Percentiles rank a stretch among this genome's conserved stretches.
These are phyloP conservation scores for Scaptomyza graminum DNA, from an alignment of 1,140 invertebrate species.

Conservation along the genomic window DNA sequence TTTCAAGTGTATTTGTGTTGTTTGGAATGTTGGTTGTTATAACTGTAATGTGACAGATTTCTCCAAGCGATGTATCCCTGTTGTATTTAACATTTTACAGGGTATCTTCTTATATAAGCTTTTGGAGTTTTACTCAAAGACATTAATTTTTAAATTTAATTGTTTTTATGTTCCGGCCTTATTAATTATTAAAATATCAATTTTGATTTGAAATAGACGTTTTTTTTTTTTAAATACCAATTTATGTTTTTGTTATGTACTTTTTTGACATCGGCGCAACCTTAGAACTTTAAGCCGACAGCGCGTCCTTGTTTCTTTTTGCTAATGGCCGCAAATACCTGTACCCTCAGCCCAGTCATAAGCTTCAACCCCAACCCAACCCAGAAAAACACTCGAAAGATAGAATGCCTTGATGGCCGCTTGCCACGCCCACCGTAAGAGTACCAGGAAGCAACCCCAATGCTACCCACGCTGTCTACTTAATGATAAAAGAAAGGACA, in stretches of 20 bases:
- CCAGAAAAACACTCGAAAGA: neutral
- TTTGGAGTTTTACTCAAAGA: neutral
- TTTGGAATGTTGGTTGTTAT: too few relatives aligned
- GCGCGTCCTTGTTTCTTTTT: slow-evolving; percentile 37
- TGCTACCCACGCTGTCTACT: slow-evolving; percentile 69
- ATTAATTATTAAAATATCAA: slow-evolving; percentile 47
- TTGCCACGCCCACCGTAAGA: slow-evolving; percentile 25
- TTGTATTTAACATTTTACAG: neutral
- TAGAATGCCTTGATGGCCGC: slow-evolving; percentile 28
- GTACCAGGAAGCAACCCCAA: slow-evolving; percentile 33
- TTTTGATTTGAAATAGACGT: slow-evolving; percentile 10
- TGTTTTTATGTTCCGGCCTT: slow-evolving; percentile 2
- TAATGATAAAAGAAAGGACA: slow-evolving; percentile 82
- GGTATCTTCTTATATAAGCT: too few relatives aligned
- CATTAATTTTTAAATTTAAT: slow-evolving; percentile 40
- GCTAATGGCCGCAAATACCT: slow-evolving; percentile 75
- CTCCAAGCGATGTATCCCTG: too few relatives aligned
- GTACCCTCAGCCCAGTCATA: slow-evolving; percentile 24
- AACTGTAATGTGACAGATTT: too few relatives aligned
- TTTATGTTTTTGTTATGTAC: slow-evolving; percentile 26
- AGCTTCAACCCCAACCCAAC: slow-evolving; percentile 35
- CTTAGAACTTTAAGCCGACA: slow-evolving; percentile 72
- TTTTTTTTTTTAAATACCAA: neutral
- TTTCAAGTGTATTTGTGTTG: neutral
- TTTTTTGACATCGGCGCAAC: slow-evolving; percentile 41